These are phyloP conservation scores for Tuta absoluta DNA, from an alignment of 2,888 invertebrate genomes.

Conservation along the genomic window DNA sequence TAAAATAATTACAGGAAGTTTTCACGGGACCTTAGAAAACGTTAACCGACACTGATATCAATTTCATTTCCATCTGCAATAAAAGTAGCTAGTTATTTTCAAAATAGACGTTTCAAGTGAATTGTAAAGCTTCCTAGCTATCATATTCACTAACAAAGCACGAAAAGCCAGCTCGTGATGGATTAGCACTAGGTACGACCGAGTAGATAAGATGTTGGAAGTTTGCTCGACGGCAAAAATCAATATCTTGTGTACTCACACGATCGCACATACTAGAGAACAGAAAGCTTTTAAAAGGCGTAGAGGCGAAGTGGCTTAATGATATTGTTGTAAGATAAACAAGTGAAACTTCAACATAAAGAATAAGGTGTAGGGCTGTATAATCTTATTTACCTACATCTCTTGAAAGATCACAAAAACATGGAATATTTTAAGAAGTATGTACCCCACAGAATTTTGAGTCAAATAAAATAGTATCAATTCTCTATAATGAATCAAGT, in stretches of 20 bases:
- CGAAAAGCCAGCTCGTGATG: background rate
- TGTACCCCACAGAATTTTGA: too few relatives aligned
- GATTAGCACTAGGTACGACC: background rate
- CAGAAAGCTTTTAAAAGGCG: background rate
- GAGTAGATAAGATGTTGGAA: background rate
- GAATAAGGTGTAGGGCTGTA: too few relatives aligned
- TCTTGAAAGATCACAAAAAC: too few relatives aligned
- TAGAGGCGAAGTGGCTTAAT: too few relatives aligned
- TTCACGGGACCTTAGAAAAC: background rate
- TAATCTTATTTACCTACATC: too few relatives aligned
- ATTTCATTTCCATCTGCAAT: too few relatives aligned
- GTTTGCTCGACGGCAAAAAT: background rate
- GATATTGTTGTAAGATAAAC: too few relatives aligned
- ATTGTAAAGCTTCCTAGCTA: background rate
- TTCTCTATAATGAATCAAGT: too few relatives aligned
- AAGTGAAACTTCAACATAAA: too few relatives aligned
- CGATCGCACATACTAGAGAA: background rate
- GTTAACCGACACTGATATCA: background rate
- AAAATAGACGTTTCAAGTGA: background rate
- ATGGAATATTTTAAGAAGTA: too few relatives aligned
- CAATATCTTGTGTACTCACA: conserved; percentile 8
- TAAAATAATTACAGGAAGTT: background rate
- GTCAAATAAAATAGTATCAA: too few relatives aligned
- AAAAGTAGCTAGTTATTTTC: background rate
- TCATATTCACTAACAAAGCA: background rate